Evolutionary conservation across 1,140 invertebrate species (phyloP).

Genomic region (Brachionus sp.): DNA sequence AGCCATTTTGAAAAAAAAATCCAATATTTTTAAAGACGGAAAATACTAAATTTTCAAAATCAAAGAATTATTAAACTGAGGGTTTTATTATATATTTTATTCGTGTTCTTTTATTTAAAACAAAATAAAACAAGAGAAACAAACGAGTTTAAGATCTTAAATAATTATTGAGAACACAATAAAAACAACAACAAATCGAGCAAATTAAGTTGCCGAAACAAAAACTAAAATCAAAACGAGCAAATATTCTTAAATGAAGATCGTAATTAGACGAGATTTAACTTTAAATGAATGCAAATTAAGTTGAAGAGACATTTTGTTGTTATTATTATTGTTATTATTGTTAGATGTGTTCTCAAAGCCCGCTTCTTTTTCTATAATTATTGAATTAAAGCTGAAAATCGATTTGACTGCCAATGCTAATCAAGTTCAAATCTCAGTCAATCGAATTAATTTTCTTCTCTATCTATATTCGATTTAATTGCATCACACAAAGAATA

Average conservation of each 20-base stretch:
- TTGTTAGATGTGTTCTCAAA: not conserved
- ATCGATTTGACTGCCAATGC: not conserved
- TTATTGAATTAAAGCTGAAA: not conserved
- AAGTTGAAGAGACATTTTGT: slow-evolving; percentile 2
- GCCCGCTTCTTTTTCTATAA: not conserved
- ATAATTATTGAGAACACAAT: not conserved
- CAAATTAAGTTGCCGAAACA: slow-evolving; percentile 1
- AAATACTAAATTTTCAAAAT: not conserved
- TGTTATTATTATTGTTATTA: not conserved
- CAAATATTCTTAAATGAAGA: slow-evolving; percentile 4
- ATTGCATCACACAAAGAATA: slow-evolving; percentile 19
- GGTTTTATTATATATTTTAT: too few species aligned
- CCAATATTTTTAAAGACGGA: not conserved
- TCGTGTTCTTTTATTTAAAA: not conserved
- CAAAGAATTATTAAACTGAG: not conserved
- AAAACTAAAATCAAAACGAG: not conserved
- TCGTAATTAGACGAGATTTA: slow-evolving; percentile 2
- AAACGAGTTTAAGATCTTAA: slow-evolving; percentile 9
- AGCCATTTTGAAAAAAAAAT: not conserved
- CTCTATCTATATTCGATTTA: not conserved
- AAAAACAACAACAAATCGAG: slow-evolving; percentile 9
- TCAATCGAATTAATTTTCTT: not conserved
- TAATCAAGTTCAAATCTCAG: not conserved
- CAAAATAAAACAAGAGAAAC: not conserved
- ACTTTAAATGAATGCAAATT: slow-evolving; percentile 10